Conservation (phyloP, 30 jellyfish, hydroid and myxozoan species). For the Rhopilema esculentum region DNA sequence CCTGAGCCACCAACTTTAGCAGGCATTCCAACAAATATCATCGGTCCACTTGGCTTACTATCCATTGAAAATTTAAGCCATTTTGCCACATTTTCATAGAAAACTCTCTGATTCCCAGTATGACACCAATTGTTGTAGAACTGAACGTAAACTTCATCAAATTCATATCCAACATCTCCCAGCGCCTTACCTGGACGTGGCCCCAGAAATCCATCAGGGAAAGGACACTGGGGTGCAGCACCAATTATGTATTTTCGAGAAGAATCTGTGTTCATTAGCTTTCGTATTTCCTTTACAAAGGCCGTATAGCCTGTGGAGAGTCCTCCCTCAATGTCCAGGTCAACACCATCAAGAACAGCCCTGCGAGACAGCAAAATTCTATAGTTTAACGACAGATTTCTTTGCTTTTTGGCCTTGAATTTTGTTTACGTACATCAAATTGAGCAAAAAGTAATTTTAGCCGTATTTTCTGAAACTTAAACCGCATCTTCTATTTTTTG, state of each 20-base stretch:
- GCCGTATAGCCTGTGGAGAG: slow-evolving; percentile 88
- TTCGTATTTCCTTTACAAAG: slow-evolving; percentile 83
- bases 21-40: slow-evolving; percentile 95
- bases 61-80: slow-evolving; percentile 86
- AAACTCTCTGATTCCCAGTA: slow-evolving; percentile 92
- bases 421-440: too few species aligned
- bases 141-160: slow-evolving; percentile 96
- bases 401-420: neutral
- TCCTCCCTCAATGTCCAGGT: slow-evolving; percentile 96
- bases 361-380: slow-evolving; percentile 23
- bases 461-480: too few species aligned
- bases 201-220: slow-evolving; percentile 96
- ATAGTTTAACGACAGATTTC: neutral
- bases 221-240: slow-evolving; percentile 99
- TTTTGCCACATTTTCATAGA: slow-evolving; percentile 78
- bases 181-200: slow-evolving; percentile 93
- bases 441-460: too few species aligned
- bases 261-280: slow-evolving; percentile 77
- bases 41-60: slow-evolving; percentile 81
- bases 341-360: slow-evolving; percentile 98
- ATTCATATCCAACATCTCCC: slow-evolving; percentile 94
- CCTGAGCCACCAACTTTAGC: slow-evolving; percentile 97
- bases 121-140: slow-evolving; percentile 98
- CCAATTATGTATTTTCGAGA: slow-evolving; percentile 83
- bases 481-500: too few species aligned